Base-by-base conservation (phyloP, 92 coral and sea anemone genomes). In the Meandrina meandrites region DNA sequence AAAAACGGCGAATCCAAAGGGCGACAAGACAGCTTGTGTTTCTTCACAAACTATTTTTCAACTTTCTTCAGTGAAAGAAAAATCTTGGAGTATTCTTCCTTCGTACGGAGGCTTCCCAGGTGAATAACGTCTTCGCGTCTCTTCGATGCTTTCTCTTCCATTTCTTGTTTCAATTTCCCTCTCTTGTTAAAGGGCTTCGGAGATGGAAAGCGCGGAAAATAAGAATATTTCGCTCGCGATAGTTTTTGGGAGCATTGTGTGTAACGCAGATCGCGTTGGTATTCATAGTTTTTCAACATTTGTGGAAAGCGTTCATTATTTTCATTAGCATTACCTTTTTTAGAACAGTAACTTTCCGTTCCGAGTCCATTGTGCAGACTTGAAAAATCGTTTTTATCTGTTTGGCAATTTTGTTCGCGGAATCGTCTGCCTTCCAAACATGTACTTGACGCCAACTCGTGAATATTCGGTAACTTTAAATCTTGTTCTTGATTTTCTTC, bases 1-100 rank as follows among this genome's bases (percentile, higher is more conserved):
- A 80, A 80, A 80, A 80, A 80, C 13, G 74, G 84, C 32, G 84
- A 80, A 80, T 64, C 56, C 21, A 36, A 35, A 58, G 74, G n/a
- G n/a, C 74, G 74, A 19, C 84, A 74, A n/a, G 79, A 30, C 68
- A 83, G 86, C 28, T 69, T 48, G 24, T 83, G 79, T n/a, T 74
- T 70, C 68, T 83, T 51, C 78, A 70, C 86, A 70, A 83, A 83
- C 78, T 69, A 9, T 18, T 32, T 83, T 27, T 70, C 31, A 6
- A 48, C 79, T 5, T 54, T 71, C 67, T 19, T 70, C 35, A 71
- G 48, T 40, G 86, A 82, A 42, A 68, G 30, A 51, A 83, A 83
- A 2, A 83, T 47, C 36, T 17, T 13, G 2, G 21, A 48, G 79
- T 70, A 83, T 36, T 83, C 79, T 24, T 83, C 78, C 60, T 31